Percentiles rank a stretch among this genome's conserved stretches.
phyloP scores from a whole-genome alignment of 2,888 invertebrate genomes.

The Alviniconcha strummeri region DNA sequence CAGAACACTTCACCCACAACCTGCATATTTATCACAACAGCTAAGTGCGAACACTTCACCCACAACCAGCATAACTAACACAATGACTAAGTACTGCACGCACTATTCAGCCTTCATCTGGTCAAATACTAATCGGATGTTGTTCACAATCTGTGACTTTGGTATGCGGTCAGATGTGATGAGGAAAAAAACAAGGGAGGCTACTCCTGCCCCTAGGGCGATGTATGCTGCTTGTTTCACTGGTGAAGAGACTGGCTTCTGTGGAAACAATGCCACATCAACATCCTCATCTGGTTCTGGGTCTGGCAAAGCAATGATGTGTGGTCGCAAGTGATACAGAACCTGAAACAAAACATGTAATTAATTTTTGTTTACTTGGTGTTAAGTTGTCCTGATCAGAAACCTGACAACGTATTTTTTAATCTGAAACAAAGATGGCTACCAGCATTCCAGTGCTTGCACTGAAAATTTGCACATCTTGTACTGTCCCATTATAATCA shows the following conservation, averaged over 20 bases:
- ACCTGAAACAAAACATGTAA: constrained; percentile 38
- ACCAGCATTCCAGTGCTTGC: too few relatives aligned
- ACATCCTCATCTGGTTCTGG: constrained; percentile 33
- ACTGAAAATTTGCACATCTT: too few relatives aligned
- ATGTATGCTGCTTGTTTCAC: constrained; percentile 28
- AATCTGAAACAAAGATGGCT: too few relatives aligned
- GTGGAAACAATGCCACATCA: background rate
- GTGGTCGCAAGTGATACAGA: constrained; percentile 44
- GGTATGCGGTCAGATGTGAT: constrained; percentile 28
- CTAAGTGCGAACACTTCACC: too few relatives aligned
- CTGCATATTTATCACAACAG: too few relatives aligned
- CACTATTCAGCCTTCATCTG: constrained; percentile 4
- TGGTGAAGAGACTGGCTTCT: constrained; percentile 2
- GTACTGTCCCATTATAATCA: too few relatives aligned
- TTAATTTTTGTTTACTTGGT: background rate
- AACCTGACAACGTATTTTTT: too few relatives aligned
- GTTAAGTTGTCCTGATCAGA: background rate
- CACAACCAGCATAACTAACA: too few relatives aligned
- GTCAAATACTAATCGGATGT: constrained; percentile 43
- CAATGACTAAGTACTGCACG: too few relatives aligned
- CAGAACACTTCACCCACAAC: too few relatives aligned
- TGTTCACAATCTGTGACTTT: constrained; percentile 33
- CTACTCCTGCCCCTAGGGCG: constrained; percentile 32
- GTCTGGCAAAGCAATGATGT: constrained; percentile 44
- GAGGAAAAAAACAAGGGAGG: constrained; percentile 35